phyloP scores from a whole-genome alignment of 2,888 invertebrate species.

The Thysanoteuthis rhombus region DNA sequence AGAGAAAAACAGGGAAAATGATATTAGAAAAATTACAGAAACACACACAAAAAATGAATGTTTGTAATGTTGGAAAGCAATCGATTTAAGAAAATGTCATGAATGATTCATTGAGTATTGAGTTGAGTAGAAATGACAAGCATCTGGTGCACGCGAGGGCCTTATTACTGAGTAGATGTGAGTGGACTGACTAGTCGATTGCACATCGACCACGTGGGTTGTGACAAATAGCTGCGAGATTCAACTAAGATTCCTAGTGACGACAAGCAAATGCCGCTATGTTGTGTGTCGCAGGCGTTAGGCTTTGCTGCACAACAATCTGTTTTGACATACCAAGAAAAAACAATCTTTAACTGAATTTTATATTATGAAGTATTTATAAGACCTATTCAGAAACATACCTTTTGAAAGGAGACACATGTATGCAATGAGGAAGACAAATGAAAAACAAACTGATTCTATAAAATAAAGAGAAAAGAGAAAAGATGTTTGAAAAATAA shows the following conservation, averaged over 20 bases:
- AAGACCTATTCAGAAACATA: background rate
- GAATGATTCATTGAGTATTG: slow-evolving; percentile 25
- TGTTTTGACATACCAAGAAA: background rate
- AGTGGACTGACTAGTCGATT: slow-evolving; percentile 22
- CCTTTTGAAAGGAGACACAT: background rate
- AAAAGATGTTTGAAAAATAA: background rate
- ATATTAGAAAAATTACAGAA: slow-evolving; percentile 23
- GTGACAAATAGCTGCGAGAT: slow-evolving; percentile 26
- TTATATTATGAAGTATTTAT: background rate
- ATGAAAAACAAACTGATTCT: background rate
- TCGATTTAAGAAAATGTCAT: slow-evolving; percentile 24
- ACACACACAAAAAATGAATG: background rate
- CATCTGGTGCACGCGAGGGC: slow-evolving; percentile 25
- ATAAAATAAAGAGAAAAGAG: background rate
- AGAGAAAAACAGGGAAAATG: slow-evolving; percentile 20
- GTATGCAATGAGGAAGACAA: background rate
- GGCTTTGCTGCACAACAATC: background rate
- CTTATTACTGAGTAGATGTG: slow-evolving; percentile 19
- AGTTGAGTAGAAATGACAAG: slow-evolving; percentile 28
- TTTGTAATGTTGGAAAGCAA: slow-evolving; percentile 19
- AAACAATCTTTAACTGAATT: slow-evolving; percentile 13
- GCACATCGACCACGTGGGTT: slow-evolving; percentile 20
- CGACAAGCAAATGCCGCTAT: background rate
- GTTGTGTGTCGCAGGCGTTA: background rate
- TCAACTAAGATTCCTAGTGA: background rate